Evolutionary conservation across 2,888 invertebrate species (phyloP), one percentile per base, ranked within the genome.

Genomic region (Meloe dianella): DNA sequence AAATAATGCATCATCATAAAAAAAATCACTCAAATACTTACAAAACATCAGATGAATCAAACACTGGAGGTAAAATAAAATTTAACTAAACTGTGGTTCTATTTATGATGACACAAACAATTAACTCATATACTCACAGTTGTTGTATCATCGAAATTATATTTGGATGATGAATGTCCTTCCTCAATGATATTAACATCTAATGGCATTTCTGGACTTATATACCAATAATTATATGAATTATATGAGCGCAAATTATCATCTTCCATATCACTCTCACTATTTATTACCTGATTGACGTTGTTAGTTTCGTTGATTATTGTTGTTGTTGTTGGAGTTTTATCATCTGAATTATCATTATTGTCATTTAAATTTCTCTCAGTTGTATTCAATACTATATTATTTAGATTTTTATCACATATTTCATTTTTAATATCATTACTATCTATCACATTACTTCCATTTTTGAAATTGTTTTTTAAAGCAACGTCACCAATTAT

Each of bases 221-320:
- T 84, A 74, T 87, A 85, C 83, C 87, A 88, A 81, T 86, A 88
- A 76, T 86, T 85, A 79, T 86, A 86, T 59, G 85, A 84, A 82
- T 87, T 87, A 77, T 83, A 88, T 73, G 84, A 81, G 69, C 83
- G 83, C 69, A 83, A 81, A 74, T 84, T 78, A 63, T 80, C 78
- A 66, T 69, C 69, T 61, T 63, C 60, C 80, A 62, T 57, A 64
- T 63, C 73, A 73, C 67, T 78, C 75, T 61, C 70, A 70, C 69
- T 68, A 72, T 68, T 73, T 64, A 66, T 76, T 73, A 74, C 74
- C 71, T 70, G 71, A 58, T 65, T 24, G 35, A 41, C 60, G 66
- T 41, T 66, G 65, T 67, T 60, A 57, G 47, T n/a, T 4, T 38
- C 68, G 60, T 70, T 63, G 29, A 10, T 41, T 22, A 10, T 20